Conservation (phyloP, 2,797 vertebrate genomes). For the Salmo trutta region DNA sequence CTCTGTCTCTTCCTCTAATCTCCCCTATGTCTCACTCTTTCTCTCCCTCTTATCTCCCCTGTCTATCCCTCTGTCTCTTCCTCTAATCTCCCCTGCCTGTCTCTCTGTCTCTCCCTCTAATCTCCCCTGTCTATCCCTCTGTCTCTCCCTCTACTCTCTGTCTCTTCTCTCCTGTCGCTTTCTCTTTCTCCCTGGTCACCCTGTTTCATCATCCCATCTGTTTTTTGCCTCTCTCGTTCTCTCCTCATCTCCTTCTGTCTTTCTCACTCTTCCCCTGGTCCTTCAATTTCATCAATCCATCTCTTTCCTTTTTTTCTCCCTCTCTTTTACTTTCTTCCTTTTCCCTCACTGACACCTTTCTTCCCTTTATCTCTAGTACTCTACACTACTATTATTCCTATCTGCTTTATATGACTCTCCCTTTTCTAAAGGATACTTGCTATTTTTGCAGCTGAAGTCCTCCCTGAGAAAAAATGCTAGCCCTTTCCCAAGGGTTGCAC, state of each 20-base stretch:
- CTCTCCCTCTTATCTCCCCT: background rate
- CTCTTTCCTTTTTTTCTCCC: conserved; percentile 1
- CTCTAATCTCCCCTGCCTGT: background rate
- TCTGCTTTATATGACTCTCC: conserved; percentile 16
- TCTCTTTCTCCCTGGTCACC: background rate
- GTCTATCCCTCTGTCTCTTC: background rate
- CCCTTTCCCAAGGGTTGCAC: conserved; percentile 67
- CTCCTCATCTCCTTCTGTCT: background rate
- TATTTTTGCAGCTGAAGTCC: conserved; percentile 30
- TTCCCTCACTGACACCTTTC: conserved; percentile 5
- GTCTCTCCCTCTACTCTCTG: background rate
- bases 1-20: background rate
- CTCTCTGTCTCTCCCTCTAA: background rate
- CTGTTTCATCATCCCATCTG: background rate
- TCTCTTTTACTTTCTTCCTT: conserved; percentile 28
- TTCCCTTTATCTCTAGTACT: conserved; percentile 9
- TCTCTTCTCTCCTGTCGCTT: background rate
- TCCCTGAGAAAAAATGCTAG: conserved; percentile 52
- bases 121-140: background rate
- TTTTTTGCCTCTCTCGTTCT: background rate
- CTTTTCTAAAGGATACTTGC: conserved; percentile 40
- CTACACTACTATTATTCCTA: conserved; percentile 20
- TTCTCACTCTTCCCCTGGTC: background rate
- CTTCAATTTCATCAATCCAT: background rate
- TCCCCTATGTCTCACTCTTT: background rate